These are phyloP conservation scores for Miniopterus natalensis DNA, from an alignment of 2,113 vertebrate species.

Conservation along the genomic window DNA sequence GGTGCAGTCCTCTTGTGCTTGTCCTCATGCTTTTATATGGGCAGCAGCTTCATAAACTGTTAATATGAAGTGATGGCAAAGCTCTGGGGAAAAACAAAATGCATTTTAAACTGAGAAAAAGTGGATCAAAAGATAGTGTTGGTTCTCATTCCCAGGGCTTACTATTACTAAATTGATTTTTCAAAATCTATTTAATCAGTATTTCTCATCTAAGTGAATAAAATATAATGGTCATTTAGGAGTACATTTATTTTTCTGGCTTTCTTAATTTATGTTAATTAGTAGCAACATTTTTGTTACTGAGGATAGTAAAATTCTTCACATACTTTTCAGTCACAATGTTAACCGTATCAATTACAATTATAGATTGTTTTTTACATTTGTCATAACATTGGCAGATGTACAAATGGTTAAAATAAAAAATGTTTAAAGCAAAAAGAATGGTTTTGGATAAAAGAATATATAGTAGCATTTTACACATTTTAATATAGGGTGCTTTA, in stretches of 20 bases:
- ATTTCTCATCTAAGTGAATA: not conserved
- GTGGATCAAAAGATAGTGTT: not conserved
- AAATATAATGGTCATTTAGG: not conserved
- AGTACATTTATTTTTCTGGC: not conserved
- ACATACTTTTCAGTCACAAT: not conserved
- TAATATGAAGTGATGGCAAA: not conserved
- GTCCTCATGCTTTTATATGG: not conserved
- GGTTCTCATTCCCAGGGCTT: not conserved
- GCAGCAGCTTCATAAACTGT: not conserved
- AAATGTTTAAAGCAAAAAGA: not conserved
- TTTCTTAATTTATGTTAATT: not conserved
- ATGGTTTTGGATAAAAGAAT: not conserved
- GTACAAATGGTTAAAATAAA: not conserved
- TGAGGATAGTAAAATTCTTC: not conserved
- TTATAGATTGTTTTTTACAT: not conserved
- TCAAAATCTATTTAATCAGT: not conserved
- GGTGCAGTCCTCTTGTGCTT: accelerated
- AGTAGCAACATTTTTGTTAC: not conserved
- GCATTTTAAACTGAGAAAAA: not conserved
- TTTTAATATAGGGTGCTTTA: not conserved
- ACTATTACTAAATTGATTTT: not conserved
- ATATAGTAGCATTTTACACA: not conserved
- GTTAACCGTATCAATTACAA: not conserved
- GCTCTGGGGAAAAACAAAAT: not conserved
- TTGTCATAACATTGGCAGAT: not conserved